Evolutionary conservation across 2,113 vertebrate genomes (phyloP).

Genomic region (Bambusicola thoracicus): DNA sequence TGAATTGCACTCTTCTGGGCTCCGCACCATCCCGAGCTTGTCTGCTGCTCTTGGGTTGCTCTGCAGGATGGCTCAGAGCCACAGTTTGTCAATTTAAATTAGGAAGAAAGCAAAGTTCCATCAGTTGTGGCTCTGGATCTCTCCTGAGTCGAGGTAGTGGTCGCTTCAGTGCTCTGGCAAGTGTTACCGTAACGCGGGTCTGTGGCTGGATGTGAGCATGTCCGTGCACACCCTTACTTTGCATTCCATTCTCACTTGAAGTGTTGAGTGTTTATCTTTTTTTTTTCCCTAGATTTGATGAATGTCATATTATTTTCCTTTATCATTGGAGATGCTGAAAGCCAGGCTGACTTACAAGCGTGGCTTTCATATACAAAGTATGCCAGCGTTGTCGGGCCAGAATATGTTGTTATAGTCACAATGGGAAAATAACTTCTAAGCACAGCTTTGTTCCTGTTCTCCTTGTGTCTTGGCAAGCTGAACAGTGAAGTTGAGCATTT

Average conservation of each 20-base stretch:
- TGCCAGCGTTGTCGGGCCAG: conserved; percentile 52
- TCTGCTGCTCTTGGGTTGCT: neutral
- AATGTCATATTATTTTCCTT: conserved; percentile 4
- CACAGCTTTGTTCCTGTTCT: conserved; percentile 62
- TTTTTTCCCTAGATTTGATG: neutral
- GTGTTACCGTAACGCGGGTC: neutral
- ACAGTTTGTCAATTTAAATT: neutral
- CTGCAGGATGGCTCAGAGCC: neutral
- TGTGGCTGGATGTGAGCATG: neutral
- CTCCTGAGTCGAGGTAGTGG: neutral
- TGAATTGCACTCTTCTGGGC: neutral
- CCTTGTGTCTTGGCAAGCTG: conserved; percentile 46
- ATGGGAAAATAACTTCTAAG: conserved; percentile 60
- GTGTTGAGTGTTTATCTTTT: conserved; percentile 23
- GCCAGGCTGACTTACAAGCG: neutral
- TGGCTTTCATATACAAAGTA: conserved; percentile 1
- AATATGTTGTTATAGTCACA: conserved; percentile 66
- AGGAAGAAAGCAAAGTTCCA: neutral
- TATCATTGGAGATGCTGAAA: conserved; percentile 45
- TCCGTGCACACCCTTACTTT: neutral
- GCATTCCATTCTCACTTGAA: neutral
- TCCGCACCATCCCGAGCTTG: neutral
- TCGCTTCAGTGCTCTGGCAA: neutral
- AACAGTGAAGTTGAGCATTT: conserved; percentile 42
- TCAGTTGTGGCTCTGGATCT: neutral